Evolutionary conservation across 92 coral and sea anemone genomes (phyloP).

Genomic region (Parazoanthus swiftii): DNA sequence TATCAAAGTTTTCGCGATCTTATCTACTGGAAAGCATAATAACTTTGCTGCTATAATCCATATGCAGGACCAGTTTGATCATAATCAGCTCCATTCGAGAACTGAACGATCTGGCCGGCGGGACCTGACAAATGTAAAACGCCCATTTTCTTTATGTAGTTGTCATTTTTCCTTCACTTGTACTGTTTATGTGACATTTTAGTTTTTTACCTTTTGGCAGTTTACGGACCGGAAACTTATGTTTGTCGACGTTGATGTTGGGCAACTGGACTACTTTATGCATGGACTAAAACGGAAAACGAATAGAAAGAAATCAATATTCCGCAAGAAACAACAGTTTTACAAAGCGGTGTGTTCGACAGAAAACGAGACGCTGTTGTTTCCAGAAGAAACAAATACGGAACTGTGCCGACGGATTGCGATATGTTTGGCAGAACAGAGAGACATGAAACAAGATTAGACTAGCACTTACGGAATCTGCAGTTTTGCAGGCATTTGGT

Average conservation of each 20-base stretch:
- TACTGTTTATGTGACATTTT: neutral
- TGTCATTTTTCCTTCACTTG: neutral
- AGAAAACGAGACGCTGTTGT: conserved; percentile 80
- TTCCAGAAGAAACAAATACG: conserved; percentile 74
- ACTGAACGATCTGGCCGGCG: too few relatives aligned
- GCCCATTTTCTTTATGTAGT: neutral
- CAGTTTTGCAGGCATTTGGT: neutral
- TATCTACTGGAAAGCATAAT: neutral
- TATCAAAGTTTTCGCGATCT: neutral
- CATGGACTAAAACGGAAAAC: conserved; percentile 81
- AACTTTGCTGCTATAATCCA: too few relatives aligned
- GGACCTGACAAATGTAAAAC: neutral
- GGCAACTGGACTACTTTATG: conserved; percentile 80
- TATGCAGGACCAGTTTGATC: too few relatives aligned
- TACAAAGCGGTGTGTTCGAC: conserved; percentile 82
- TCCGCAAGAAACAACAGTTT: conserved; percentile 76
- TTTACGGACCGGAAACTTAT: conserved; percentile 64
- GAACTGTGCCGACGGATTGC: conserved; percentile 86
- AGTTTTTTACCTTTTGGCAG: conserved; percentile 38
- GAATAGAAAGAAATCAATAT: conserved; percentile 74
- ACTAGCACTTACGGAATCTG: neutral
- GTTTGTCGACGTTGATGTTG: conserved; percentile 81
- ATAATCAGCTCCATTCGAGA: too few relatives aligned
- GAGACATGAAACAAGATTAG: conserved; percentile 35
- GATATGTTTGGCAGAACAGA: conserved; percentile 56